phyloP scores from a whole-genome alignment of 37 sponge, comb jelly and placozoan genomes.

The Aphrocallistes beatrix region DNA sequence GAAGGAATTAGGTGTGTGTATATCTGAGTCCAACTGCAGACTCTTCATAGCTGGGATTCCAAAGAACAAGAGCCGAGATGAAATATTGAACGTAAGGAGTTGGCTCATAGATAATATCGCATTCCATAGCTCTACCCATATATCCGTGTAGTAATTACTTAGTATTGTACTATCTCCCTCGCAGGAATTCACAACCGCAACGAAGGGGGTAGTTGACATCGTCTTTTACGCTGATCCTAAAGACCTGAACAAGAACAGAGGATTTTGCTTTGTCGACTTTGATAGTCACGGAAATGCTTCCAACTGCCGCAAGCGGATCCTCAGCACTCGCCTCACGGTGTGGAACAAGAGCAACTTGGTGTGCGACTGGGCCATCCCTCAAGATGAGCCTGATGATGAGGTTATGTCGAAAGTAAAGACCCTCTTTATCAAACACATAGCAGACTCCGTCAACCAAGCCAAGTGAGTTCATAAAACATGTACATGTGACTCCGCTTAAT shows the following conservation, averaged over 20 bases:
- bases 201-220: neutral
- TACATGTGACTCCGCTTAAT: neutral
- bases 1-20: constrained; percentile 70
- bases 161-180: neutral
- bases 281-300: constrained; percentile 80
- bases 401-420: constrained; percentile 53
- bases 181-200: neutral
- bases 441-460: neutral
- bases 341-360: constrained; percentile 86
- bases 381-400: constrained; percentile 79
- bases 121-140: no score
- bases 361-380: constrained; percentile 92
- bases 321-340: constrained; percentile 53
- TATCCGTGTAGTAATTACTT: no score
- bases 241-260: constrained; percentile 9
- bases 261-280: constrained; percentile 65
- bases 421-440: constrained; percentile 8
- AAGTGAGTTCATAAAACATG: neutral
- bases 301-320: constrained; percentile 77
- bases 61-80: constrained; percentile 62
- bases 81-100: constrained; percentile 57
- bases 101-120: neutral
- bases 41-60: constrained; percentile 94
- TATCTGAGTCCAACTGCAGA: constrained; percentile 91
- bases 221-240: neutral